Percentiles rank a stretch among this genome's conserved stretches.
Evolutionary conservation across 2,888 invertebrate species (phyloP).

Genomic region (Hermodice carunculata): DNA sequence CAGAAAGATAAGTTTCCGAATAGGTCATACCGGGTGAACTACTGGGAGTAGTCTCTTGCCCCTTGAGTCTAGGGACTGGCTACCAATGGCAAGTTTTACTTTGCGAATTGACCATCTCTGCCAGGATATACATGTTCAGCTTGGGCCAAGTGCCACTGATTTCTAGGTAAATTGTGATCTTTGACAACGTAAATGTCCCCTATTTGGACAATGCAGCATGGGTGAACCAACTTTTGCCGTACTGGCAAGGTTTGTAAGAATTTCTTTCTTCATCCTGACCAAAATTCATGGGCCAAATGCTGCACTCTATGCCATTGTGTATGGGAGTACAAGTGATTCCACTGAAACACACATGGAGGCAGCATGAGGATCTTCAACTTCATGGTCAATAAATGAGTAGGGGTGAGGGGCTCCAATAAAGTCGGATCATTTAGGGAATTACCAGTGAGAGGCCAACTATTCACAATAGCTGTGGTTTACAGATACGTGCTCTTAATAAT

Average conservation of each 20-base stretch:
- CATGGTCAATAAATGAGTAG: slow-evolving; percentile 5
- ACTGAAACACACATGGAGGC: too few species aligned
- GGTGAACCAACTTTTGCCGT: neutral
- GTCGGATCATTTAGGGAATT: neutral
- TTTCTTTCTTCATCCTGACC: neutral
- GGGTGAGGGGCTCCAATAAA: neutral
- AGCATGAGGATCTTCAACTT: too few species aligned
- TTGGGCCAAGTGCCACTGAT: too few species aligned
- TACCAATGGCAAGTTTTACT: too few species aligned
- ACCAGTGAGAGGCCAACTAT: neutral
- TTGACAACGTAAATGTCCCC: too few species aligned
- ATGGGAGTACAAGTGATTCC: neutral
- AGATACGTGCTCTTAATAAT: neutral
- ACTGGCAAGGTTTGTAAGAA: neutral
- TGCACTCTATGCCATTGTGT: neutral
- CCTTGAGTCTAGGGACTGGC: too few species aligned
- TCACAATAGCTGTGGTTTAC: slow-evolving; percentile 1
- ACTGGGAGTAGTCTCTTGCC: too few species aligned
- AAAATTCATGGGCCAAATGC: neutral
- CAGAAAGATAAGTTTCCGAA: too few species aligned
- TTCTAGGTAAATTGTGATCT: too few species aligned
- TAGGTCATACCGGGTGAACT: too few species aligned
- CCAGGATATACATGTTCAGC: too few species aligned
- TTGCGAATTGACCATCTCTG: too few species aligned
- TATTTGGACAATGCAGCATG: neutral